phyloP scores from a whole-genome alignment of 2,797 vertebrate species.

The Enteromius radiatus region DNA sequence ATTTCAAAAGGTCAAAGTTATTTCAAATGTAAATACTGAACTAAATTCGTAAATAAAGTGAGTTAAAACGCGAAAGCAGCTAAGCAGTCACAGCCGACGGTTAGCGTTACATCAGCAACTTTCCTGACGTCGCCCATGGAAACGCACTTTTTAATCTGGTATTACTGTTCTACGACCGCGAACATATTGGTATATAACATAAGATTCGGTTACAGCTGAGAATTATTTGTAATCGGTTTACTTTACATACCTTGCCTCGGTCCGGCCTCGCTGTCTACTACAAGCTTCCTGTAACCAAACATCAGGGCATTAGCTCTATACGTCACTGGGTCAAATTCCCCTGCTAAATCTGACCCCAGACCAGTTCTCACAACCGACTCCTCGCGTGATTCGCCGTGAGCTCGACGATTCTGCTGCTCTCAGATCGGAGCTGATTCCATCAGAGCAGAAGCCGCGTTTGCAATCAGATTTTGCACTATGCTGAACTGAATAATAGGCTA shows the following conservation, averaged over 20 bases:
- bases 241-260: constrained; percentile 23
- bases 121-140: neutral
- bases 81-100: neutral
- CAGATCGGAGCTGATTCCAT: neutral
- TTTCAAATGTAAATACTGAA: neutral
- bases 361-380: neutral
- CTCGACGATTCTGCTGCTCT: neutral
- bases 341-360: constrained; percentile 26
- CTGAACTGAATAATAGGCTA: neutral
- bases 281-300: constrained; percentile 37
- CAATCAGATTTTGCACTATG: neutral
- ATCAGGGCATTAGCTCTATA: neutral
- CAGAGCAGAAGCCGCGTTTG: neutral
- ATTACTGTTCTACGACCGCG: neutral
- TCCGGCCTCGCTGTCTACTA: constrained; percentile 27
- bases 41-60: neutral
- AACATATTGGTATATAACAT: neutral
- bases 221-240: neutral
- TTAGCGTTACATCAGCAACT: constrained; percentile 2
- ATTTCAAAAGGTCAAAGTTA: neutral
- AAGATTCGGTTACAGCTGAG: neutral
- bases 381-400: neutral
- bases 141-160: neutral
- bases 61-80: neutral
- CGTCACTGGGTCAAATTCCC: constrained; percentile 28